Conservation (phyloP, 2,113 vertebrate species). For the Zapornia atra region DNA sequence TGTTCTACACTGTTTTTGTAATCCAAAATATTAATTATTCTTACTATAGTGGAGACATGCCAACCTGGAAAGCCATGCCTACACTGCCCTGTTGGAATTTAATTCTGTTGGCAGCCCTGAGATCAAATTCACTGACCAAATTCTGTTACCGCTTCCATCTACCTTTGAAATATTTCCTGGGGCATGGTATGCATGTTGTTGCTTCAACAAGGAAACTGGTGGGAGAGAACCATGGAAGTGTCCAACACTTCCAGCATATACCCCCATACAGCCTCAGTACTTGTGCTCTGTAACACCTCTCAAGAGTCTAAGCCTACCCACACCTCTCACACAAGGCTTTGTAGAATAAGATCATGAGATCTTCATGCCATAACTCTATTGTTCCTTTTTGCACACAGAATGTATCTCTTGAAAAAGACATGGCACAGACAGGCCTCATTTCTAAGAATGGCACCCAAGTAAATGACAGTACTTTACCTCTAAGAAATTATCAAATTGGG, state of each 20-base stretch:
- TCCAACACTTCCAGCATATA: not conserved
- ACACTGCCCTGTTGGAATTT: not conserved
- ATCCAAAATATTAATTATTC: not conserved
- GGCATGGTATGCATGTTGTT: accelerated
- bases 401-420: not conserved
- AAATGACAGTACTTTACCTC: not conserved
- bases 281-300: not conserved
- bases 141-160: not conserved
- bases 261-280: not conserved
- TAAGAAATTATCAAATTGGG: not conserved
- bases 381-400: not conserved
- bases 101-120: not conserved
- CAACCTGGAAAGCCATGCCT: not conserved
- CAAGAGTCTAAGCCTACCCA: not conserved
- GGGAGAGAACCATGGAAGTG: not conserved
- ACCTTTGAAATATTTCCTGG: not conserved
- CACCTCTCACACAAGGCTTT: not conserved
- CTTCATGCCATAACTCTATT: not conserved
- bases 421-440: not conserved
- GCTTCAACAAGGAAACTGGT: not conserved
- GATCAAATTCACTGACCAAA: not conserved
- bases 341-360: not conserved
- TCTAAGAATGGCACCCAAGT: not conserved
- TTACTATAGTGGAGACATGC: not conserved
- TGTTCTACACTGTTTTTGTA: not conserved